Percentiles rank a stretch among this genome's conserved stretches.
Evolutionary conservation across 1,140 invertebrate species (phyloP).

Genomic region (Ceratina japonica): DNA sequence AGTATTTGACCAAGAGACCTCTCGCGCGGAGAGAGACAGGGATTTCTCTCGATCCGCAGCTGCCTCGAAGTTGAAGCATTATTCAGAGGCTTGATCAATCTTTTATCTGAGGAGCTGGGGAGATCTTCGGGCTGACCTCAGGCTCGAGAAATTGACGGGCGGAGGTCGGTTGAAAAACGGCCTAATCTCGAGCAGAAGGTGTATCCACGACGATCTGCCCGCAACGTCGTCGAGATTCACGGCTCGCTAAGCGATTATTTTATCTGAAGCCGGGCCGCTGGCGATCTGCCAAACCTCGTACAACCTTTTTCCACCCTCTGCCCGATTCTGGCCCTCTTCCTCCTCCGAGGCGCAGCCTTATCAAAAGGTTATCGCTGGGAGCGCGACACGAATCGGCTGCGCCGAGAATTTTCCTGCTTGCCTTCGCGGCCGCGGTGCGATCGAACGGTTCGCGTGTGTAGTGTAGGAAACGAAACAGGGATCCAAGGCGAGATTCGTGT

Average conservation of each 20-base stretch:
- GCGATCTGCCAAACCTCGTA: conserved; percentile 74
- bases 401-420: neutral
- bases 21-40: neutral
- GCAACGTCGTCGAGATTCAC: conserved; percentile 48
- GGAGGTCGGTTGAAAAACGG: conserved; percentile 23
- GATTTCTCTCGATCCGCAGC: neutral
- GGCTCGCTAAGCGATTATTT: conserved; percentile 75
- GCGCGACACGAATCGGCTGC: neutral
- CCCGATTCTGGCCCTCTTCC: neutral
- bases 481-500: no score
- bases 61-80: conserved; percentile 1
- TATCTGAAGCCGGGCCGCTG: conserved; percentile 67
- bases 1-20: neutral
- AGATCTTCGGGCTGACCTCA: conserved; percentile 24
- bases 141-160: neutral
- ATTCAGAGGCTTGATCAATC: conserved; percentile 40
- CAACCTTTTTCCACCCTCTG: conserved; percentile 32
- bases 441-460: no score
- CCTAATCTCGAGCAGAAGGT: conserved; percentile 34
- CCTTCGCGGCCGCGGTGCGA: neutral
- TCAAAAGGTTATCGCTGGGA: conserved; percentile 31
- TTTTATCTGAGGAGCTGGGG: conserved; percentile 13
- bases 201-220: conserved; percentile 36
- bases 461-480: no score
- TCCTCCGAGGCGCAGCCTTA: neutral